Base-by-base conservation (phyloP, 2,888 invertebrate species). In the Drosophila antonietae region DNA sequence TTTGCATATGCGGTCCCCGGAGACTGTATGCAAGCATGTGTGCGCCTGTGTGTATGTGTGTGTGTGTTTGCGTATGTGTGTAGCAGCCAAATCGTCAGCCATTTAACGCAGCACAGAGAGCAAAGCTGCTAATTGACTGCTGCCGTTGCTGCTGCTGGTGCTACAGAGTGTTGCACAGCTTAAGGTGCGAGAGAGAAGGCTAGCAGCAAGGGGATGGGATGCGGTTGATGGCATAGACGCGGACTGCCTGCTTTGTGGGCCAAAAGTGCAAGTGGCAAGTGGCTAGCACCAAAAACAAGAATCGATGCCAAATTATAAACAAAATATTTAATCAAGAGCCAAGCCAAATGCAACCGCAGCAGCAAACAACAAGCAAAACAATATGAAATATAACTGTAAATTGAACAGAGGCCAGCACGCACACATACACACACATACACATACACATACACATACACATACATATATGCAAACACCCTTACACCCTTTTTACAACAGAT, bases 81-180 rank as follows among this genome's bases (percentile, higher is more conserved):
- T 12, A 18, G 60, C 60, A 53, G 66, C 33, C 67, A 80, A 80
- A 81, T 78, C 79, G 69, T 62, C 60, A 41, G 82, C 88, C 78
- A 80, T 88, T 88, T 86, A 80, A 72, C 87, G 81, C 62, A 63
- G 69, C 55, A 65, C 75, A 65, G 74, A 73, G 68, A 68, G 80
- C 69, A 53, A 73, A 83, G 74, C 78, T 88, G 84, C 86, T 88
- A 84, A 89, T 84, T 89, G 85, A 80, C 71, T 79, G 65, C 58
- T 60, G 72, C 67, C 65, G 71, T 53, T n/a, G 41, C 43, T n/a
- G 72, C 65, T 67, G 69, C 69, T 69, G 71, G 57, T 15, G 44
- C 53, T n/a, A 12, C 10, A 53, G 10, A 35, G 28, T 41, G 46
- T 15, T 47, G 14, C 15, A 62, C 2, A 1, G 43, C 2, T n/a